Percentiles rank a stretch among this genome's conserved stretches.
Conservation (phyloP, 2,797 vertebrate species). For the Chlorospingus flavigularis region DNA sequence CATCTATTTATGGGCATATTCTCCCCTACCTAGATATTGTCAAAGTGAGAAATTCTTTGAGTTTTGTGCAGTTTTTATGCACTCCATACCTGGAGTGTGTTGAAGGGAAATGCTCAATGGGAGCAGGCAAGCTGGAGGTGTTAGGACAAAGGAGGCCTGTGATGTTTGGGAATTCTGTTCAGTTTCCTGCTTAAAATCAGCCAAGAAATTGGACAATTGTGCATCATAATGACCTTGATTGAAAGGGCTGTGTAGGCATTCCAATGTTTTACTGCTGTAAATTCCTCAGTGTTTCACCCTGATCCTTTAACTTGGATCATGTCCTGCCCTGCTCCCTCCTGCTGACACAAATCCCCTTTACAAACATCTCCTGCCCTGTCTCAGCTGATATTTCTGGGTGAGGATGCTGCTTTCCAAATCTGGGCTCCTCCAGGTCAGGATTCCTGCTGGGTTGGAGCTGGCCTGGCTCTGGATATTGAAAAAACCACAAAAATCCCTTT, state of each 20-base stretch:
- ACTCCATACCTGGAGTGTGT: neutral
- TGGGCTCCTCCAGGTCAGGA: neutral
- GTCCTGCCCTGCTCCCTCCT: neutral
- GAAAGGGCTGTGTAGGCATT: neutral
- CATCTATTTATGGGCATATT: neutral
- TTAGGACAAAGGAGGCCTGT: neutral
- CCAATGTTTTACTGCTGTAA: neutral
- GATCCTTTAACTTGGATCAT: neutral
- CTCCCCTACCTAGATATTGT: neutral
- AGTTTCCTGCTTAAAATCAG: neutral
- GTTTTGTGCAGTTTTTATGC: neutral
- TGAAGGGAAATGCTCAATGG: neutral
- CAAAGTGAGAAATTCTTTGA: neutral
- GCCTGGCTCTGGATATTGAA: neutral
- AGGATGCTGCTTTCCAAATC: fast-evolving
- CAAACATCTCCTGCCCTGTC: neutral
- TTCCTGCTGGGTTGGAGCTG: neutral
- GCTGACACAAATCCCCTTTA: neutral
- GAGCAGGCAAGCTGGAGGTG: neutral
- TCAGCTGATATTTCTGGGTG: neutral
- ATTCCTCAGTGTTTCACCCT: neutral
- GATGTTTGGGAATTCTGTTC: neutral
- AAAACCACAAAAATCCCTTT: neutral
- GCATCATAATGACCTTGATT: neutral
- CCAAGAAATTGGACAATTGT: neutral